Evolutionary conservation across 2,888 invertebrate species (phyloP).

Genomic region (Euzophera pinguis): DNA sequence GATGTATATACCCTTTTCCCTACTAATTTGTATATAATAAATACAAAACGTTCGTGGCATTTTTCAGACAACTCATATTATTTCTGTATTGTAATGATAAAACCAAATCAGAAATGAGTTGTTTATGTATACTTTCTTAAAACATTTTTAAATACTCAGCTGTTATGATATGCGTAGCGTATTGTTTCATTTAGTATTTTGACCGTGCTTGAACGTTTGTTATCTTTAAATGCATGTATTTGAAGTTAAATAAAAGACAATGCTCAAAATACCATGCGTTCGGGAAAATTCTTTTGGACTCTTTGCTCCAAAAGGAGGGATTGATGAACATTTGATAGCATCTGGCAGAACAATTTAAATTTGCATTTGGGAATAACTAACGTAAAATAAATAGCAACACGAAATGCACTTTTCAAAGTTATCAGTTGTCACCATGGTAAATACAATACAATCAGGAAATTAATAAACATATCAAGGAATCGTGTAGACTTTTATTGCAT

Average conservation of each 20-base stretch:
- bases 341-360: too few species aligned
- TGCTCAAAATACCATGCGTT: too few species aligned
- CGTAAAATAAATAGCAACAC: background rate
- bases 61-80: too few species aligned
- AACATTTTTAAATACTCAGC: background rate
- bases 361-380: background rate
- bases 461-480: background rate
- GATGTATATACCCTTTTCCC: too few species aligned
- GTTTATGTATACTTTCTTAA: background rate
- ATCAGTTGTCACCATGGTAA: background rate
- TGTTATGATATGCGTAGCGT: background rate
- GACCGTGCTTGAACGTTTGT: background rate
- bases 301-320: too few species aligned
- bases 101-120: background rate
- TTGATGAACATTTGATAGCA: too few species aligned
- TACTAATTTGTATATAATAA: too few species aligned
- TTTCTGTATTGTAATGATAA: too few species aligned
- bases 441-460: background rate
- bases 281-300: too few species aligned
- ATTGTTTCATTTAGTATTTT: slow-evolving; percentile 3
- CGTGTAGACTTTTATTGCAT: too few species aligned
- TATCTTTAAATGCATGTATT: background rate
- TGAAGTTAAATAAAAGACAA: background rate
- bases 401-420: background rate
- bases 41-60: too few species aligned